Base-by-base conservation (phyloP, 2,797 vertebrate genomes). In the Catostomus latipinnis region DNA sequence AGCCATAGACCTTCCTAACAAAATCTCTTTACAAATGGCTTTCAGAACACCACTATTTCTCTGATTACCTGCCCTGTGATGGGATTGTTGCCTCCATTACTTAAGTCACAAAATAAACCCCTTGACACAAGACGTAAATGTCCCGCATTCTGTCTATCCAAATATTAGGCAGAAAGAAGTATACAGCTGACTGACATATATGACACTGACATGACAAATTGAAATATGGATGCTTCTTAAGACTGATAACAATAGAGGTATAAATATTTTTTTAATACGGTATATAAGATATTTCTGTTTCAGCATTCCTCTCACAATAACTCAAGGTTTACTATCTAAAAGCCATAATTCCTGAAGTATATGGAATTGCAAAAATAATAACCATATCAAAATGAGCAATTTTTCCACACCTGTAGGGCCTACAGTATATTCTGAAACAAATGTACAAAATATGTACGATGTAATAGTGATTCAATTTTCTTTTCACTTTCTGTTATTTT, bases 91-190 rank as follows among this genome's bases (percentile, higher is more conserved):
- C 54, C 48, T 76, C 52, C 58, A 22, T 56, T 72, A 12, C 76
- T 63, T 48, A 0, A 12, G 69, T 68, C 56, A 14, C 6, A 63
- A 73, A 70, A 16, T 16, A 60, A 71, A 49, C 68, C 11, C 48
- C 60, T 53, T n/a, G 58, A 63, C 16, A 71, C n/a, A 54, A 11
- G 7, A 13, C 50, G 75, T 62, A 75, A 83, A 45, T 52, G 6
- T 67, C 13, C 43, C 46, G 73, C 62, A 48, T 48, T 53, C 72
- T 62, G 77, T 65, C 82, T 22, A 13, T 81, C 71, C 73, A 56
- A 71, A 60, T 78, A 78, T 81, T 74, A 16, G 80, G 66, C 82
- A 81, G 71, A 67, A 48, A 76, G 63, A 76, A 49, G 53, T 61
- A 58, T 46, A 49, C 56, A 69, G 72, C 52, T 46, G 66, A 84